phyloP scores from a whole-genome alignment of 2,797 vertebrate genomes.

The Syngnathus acus region DNA sequence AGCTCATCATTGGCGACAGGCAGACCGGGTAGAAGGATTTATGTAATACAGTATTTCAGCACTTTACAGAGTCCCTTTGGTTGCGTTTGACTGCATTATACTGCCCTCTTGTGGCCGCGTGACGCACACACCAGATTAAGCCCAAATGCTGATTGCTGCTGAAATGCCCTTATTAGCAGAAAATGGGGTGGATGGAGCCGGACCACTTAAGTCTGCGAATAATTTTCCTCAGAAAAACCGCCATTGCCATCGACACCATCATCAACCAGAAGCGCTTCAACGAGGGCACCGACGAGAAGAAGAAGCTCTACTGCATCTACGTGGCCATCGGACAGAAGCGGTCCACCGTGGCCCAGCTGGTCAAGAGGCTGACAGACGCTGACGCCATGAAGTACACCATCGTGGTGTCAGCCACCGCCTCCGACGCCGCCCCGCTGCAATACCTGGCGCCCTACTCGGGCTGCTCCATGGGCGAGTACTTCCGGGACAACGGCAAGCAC shows the following conservation, averaged over 20 bases:
- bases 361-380: slow-evolving; percentile 91
- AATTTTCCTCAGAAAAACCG: slow-evolving; percentile 81
- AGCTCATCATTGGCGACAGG: slow-evolving; percentile 93
- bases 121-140: too few relatives aligned
- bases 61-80: too few relatives aligned
- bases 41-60: slow-evolving; percentile 6
- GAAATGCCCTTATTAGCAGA: too few relatives aligned
- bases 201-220: neutral
- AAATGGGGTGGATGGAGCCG: too few relatives aligned
- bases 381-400: slow-evolving; percentile 99
- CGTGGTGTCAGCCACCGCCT: slow-evolving; percentile 94
- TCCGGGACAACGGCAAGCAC: slow-evolving; percentile 95
- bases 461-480: slow-evolving; percentile 98
- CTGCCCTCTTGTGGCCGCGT: too few relatives aligned
- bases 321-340: slow-evolving; percentile 98
- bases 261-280: slow-evolving; percentile 99
- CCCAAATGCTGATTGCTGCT: too few relatives aligned
- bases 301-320: slow-evolving; percentile 99
- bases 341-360: slow-evolving; percentile 95
- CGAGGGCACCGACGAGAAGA: slow-evolving; percentile 92
- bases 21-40: slow-evolving; percentile 83
- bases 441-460: slow-evolving; percentile 96
- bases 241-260: slow-evolving; percentile 97
- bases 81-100: too few relatives aligned
- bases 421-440: slow-evolving; percentile 93